Evolutionary conservation across 2,113 vertebrate species (phyloP).

Genomic region (Mesitornis unicolor): DNA sequence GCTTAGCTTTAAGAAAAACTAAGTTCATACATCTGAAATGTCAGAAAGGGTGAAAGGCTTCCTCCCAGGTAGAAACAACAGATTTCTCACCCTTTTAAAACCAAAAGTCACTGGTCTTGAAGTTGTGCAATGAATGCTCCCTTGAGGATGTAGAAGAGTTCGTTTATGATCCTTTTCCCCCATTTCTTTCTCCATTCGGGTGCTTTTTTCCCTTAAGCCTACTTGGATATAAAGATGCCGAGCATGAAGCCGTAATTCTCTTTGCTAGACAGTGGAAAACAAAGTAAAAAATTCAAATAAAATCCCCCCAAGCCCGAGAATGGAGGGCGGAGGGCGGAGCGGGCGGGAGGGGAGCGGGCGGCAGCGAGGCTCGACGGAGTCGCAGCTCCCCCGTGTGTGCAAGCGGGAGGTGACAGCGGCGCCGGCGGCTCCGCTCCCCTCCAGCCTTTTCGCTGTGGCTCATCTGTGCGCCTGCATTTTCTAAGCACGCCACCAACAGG

Average conservation of each 20-base stretch:
- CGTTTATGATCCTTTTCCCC: rapidly evolving
- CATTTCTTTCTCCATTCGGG: background rate
- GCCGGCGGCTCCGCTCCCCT: too few species aligned
- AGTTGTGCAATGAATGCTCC: background rate
- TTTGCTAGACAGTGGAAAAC: background rate
- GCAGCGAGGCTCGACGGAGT: background rate
- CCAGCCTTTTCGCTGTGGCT: rapidly evolving
- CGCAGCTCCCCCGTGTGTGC: constrained; percentile 52
- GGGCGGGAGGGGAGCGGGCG: background rate
- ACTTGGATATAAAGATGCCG: rapidly evolving
- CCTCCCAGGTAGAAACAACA: background rate
- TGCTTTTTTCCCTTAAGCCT: rapidly evolving
- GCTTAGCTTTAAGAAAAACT: background rate
- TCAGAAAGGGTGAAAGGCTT: background rate
- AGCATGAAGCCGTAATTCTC: rapidly evolving
- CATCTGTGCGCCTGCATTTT: background rate
- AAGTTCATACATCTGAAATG: background rate
- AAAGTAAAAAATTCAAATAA: background rate
- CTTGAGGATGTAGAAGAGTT: background rate
- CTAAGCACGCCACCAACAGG: rapidly evolving
- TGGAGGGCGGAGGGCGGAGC: too few species aligned
- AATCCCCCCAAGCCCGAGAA: too few species aligned
- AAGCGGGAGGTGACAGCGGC: background rate
- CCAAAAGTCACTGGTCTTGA: background rate
- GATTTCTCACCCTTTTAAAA: background rate